phyloP scores from a whole-genome alignment of 2,888 invertebrate species.

The Patella ulyssiponensis region DNA sequence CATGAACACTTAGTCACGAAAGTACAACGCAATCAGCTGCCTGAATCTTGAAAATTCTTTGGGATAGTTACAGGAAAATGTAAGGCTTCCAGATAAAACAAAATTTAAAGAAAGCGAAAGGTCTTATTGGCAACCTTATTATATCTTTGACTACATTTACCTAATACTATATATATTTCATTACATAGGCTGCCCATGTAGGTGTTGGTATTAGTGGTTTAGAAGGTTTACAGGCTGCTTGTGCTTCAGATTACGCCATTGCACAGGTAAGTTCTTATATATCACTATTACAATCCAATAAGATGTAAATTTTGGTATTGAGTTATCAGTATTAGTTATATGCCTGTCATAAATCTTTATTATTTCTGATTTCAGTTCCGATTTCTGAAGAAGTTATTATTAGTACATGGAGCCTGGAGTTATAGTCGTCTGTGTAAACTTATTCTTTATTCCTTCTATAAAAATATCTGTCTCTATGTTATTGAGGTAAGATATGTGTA shows the following conservation, averaged over 20 bases:
- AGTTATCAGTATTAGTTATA: no score
- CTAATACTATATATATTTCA: no score
- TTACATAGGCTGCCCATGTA: constrained; percentile 86
- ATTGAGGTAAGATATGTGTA: constrained; percentile 80
- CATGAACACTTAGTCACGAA: no score
- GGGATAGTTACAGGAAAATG: no score
- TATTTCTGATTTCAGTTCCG: constrained; percentile 81
- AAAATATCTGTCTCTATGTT: constrained; percentile 99
- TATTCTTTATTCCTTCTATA: constrained; percentile 99
- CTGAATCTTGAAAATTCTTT: no score
- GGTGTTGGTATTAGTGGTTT: constrained; percentile 98
- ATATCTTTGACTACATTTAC: no score
- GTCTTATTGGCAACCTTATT: no score
- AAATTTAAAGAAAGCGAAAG: no score
- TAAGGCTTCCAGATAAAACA: no score
- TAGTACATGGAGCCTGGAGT: constrained; percentile 99
- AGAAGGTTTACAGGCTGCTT: constrained; percentile 98
- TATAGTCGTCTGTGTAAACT: constrained; percentile 97
- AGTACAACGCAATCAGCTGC: no score
- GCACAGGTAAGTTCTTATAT: constrained; percentile 78
- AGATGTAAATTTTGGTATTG: no score
- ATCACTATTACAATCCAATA: not conserved
- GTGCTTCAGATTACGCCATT: constrained; percentile 98
- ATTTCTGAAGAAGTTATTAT: constrained; percentile 88
- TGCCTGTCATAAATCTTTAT: no score